Evolutionary conservation across 2,888 invertebrate species (phyloP).

Genomic region (Stenichneumon culpator): DNA sequence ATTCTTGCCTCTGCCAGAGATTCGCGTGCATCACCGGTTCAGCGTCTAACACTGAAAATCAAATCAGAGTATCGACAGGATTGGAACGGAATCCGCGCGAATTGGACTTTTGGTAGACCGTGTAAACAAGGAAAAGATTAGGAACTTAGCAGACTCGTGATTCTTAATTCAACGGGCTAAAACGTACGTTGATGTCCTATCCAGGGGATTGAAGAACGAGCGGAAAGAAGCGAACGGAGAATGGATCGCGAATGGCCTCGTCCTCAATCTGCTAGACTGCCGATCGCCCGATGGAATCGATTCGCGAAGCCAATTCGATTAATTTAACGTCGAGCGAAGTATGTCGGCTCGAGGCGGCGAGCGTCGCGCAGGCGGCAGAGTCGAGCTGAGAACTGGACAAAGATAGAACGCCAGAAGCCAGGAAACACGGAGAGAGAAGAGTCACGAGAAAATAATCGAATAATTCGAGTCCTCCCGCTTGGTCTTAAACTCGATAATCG

Average conservation of each 20-base stretch:
- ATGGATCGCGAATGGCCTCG: conserved; percentile 51
- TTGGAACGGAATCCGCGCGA: no score
- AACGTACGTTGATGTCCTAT: conserved; percentile 47
- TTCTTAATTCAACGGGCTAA: conserved; percentile 54
- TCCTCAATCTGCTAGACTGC: conserved; percentile 60
- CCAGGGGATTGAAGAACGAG: conserved; percentile 36
- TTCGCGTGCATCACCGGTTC: no score
- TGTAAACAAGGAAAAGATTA: conserved; percentile 69
- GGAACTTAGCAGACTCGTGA: conserved; percentile 55
- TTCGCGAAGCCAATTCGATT: conserved; percentile 58
- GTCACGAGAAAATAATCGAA: conserved; percentile 74
- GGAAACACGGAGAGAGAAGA: conserved; percentile 48
- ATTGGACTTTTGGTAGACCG: conserved; percentile 11
- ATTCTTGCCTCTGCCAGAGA: no score
- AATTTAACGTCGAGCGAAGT: conserved; percentile 49
- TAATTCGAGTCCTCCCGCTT: conserved; percentile 61
- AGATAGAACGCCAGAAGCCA: background rate
- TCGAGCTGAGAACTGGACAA: background rate
- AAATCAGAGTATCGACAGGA: background rate
- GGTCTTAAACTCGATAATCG: conserved; percentile 74
- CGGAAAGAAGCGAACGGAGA: conserved; percentile 27
- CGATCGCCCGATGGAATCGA: conserved; percentile 61
- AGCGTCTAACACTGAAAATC: no score
- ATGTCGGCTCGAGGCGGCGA: background rate
- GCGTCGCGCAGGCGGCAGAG: conserved; percentile 8